These are phyloP conservation scores for Astyanax mexicanus DNA, from an alignment of 2,797 vertebrate genomes.

Conservation along the genomic window DNA sequence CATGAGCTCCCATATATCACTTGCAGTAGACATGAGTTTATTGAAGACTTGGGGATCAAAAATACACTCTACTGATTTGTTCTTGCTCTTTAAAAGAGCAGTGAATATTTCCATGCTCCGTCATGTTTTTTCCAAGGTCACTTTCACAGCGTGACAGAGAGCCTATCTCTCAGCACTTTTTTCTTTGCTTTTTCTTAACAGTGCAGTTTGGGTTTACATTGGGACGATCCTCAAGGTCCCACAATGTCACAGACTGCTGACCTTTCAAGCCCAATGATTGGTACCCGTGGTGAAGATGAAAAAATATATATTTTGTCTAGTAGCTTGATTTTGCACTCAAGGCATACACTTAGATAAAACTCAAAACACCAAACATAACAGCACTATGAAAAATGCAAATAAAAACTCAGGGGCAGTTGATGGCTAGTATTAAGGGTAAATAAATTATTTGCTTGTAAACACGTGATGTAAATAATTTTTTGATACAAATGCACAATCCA, in stretches of 20 bases:
- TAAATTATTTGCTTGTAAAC: no score
- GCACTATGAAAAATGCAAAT: no score
- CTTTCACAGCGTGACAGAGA: background rate
- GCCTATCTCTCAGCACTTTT: background rate
- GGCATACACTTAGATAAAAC: no score
- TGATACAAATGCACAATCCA: no score
- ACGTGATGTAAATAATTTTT: no score
- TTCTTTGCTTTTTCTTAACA: background rate
- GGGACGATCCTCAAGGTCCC: slow-evolving; percentile 12
- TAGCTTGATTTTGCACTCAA: no score
- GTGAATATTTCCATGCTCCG: slow-evolving; percentile 39
- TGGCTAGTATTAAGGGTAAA: no score
- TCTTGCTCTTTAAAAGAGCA: background rate
- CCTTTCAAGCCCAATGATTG: background rate
- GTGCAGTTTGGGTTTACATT: background rate
- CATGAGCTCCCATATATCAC: background rate
- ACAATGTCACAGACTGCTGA: slow-evolving; percentile 15
- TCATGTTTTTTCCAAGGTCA: slow-evolving; percentile 39
- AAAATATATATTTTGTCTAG: no score
- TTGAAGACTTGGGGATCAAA: background rate
- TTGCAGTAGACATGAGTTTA: background rate
- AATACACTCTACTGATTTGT: background rate
- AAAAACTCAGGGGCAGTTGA: no score
- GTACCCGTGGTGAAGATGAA: no score
- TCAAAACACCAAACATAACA: no score